A percentile compares a stretch with the other conserved stretches of the same genome.
Evolutionary conservation across 2,113 vertebrate genomes (phyloP).

Genomic region (Thermophis baileyi): DNA sequence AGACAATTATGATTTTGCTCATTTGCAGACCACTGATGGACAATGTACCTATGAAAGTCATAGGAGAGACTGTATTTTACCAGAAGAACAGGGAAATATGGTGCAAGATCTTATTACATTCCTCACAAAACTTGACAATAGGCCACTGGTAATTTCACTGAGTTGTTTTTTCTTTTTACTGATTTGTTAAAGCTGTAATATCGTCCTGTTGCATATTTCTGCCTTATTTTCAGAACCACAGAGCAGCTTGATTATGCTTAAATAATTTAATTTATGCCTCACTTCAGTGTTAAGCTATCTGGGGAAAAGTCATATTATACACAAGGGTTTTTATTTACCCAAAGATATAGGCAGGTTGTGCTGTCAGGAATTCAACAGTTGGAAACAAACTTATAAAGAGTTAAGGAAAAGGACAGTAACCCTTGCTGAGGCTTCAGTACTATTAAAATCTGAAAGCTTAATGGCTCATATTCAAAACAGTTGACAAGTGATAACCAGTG

Average conservation of each 20-base stretch:
- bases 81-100: conserved; percentile 53
- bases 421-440: background rate
- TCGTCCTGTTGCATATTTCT: background rate
- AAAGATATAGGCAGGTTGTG: background rate
- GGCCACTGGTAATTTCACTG: conserved; percentile 75
- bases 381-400: background rate
- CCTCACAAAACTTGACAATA: conserved; percentile 78
- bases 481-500: background rate
- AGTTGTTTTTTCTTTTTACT: background rate
- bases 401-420: background rate
- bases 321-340: background rate
- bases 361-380: background rate
- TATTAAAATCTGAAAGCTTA: background rate
- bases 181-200: background rate
- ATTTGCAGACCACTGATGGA: conserved; percentile 77
- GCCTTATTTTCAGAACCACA: background rate
- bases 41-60: conserved; percentile 73
- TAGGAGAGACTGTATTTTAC: conserved; percentile 66
- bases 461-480: background rate
- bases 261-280: background rate
- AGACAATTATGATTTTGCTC: conserved; percentile 38
- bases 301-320: background rate
- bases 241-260: background rate
- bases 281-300: background rate
- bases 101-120: conserved; percentile 77